These are phyloP conservation scores for Steromphala cineraria DNA, from an alignment of 2,888 invertebrate genomes.

Conservation along the genomic window DNA sequence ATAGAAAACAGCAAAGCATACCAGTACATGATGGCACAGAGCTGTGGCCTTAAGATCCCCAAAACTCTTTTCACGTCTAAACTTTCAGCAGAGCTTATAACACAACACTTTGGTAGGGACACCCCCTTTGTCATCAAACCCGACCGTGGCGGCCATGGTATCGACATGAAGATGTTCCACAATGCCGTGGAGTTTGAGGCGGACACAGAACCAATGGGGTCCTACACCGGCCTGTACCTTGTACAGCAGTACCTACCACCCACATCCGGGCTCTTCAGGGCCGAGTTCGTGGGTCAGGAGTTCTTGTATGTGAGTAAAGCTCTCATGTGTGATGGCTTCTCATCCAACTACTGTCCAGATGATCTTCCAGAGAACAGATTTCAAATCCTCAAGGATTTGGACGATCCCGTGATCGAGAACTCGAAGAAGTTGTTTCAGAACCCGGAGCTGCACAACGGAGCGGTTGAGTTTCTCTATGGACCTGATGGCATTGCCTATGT, in stretches of 20 bases:
- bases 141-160: slow-evolving; percentile 27
- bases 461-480: slow-evolving; percentile 23
- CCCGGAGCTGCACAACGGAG: slow-evolving; percentile 23
- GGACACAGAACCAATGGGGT: slow-evolving; percentile 9
- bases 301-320: slow-evolving; percentile 23
- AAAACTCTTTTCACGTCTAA: slow-evolving; percentile 15
- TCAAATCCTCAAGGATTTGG: slow-evolving; percentile 10
- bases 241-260: slow-evolving; percentile 25
- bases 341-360: slow-evolving; percentile 28
- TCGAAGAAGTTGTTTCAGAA: slow-evolving; percentile 16
- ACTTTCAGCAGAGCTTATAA: neutral
- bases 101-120: slow-evolving; percentile 9
- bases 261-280: neutral
- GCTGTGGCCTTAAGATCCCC: slow-evolving; percentile 1
- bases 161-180: slow-evolving; percentile 14
- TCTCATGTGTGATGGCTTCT: slow-evolving; percentile 3
- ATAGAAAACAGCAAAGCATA: slow-evolving; percentile 23
- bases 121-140: slow-evolving; percentile 29
- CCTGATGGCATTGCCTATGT: slow-evolving; percentile 1
- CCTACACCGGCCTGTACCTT: slow-evolving; percentile 25
- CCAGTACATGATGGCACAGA: slow-evolving; percentile 5
- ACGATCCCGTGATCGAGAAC: slow-evolving; percentile 20
- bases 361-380: slow-evolving; percentile 19
- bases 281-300: neutral
- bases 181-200: slow-evolving; percentile 18